A percentile compares a stretch with the other conserved stretches of the same genome.
Conservation (phyloP, 1,140 invertebrate species). For the Nasonia giraulti region DNA sequence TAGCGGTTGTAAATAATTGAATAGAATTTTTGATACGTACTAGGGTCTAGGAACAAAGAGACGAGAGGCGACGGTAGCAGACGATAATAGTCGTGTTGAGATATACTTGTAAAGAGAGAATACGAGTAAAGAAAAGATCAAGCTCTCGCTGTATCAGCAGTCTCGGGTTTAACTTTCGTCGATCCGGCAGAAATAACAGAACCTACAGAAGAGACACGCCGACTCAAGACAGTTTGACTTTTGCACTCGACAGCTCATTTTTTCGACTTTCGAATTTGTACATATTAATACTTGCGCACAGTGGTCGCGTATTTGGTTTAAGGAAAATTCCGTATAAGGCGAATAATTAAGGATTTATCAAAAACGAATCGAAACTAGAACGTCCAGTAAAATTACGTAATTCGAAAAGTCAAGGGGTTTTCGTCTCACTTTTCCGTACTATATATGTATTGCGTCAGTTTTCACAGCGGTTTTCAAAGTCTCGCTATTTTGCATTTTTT, state of each 20-base stretch:
- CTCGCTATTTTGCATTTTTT: slow-evolving; percentile 36
- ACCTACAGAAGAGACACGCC: slow-evolving; percentile 22
- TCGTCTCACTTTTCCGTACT: slow-evolving; percentile 40
- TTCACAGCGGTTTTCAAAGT: slow-evolving; percentile 27
- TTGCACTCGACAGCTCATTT: slow-evolving; percentile 37
- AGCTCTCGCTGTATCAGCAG: slow-evolving; percentile 19
- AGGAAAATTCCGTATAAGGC: not conserved
- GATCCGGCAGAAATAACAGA: slow-evolving; percentile 11
- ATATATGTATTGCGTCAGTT: slow-evolving; percentile 27
- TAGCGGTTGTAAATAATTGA: slow-evolving; percentile 62
- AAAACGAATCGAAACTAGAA: slow-evolving; percentile 41
- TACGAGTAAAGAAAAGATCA: slow-evolving; percentile 4
- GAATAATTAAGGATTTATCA: not conserved
- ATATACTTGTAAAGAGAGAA: not conserved
- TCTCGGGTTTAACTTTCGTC: slow-evolving; percentile 32
- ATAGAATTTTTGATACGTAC: slow-evolving; percentile 52
- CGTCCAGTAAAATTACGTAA: slow-evolving; percentile 42
- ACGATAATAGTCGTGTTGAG: slow-evolving; percentile 39
- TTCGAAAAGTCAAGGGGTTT: slow-evolving; percentile 40
- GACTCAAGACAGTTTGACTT: slow-evolving; percentile 45
- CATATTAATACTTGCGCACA: slow-evolving; percentile 45
- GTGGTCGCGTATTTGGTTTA: not conserved
- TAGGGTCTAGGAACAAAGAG: slow-evolving; percentile 24
- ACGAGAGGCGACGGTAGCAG: not conserved
- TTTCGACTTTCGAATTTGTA: slow-evolving; percentile 56